Conservation (phyloP, 2,113 vertebrate genomes). For the Bufo gargarizans region DNA sequence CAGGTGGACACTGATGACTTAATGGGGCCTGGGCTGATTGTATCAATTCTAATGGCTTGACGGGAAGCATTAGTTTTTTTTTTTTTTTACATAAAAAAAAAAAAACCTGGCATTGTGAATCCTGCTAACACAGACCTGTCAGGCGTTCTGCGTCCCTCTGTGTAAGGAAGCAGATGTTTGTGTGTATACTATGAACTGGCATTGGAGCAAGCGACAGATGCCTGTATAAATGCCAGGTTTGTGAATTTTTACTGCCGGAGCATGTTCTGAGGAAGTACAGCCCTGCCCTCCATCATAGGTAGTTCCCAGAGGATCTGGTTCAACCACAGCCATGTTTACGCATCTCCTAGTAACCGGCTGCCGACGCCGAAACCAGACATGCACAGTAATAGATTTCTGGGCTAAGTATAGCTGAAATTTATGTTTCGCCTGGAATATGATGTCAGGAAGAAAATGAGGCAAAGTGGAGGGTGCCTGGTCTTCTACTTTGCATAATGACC, state of each 20-base stretch:
- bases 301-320: conserved; percentile 80
- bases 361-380: conserved; percentile 73
- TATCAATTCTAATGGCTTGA: conserved; percentile 99
- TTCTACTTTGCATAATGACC: not conserved
- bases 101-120: conserved; percentile 83
- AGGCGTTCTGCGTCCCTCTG: conserved; percentile 87
- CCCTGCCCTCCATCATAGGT: conserved; percentile 91
- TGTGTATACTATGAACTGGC: conserved; percentile 95
- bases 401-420: conserved; percentile 67
- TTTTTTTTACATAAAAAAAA: conserved; percentile 77
- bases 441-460: conserved; percentile 60
- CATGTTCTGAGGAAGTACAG: conserved; percentile 88
- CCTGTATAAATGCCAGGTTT: conserved; percentile 95
- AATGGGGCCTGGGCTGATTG: conserved; percentile 96
- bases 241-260: conserved; percentile 93
- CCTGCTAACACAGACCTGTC: conserved; percentile 93
- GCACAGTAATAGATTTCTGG: conserved; percentile 72
- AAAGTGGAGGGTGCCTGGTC: not conserved
- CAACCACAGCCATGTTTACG: conserved; percentile 84
- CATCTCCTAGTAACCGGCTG: conserved; percentile 81
- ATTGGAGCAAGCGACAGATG: conserved; percentile 95
- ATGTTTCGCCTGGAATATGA: conserved; percentile 68
- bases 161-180: conserved; percentile 98
- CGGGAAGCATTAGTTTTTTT: conserved; percentile 94
- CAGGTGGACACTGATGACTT: conserved; percentile 99